Conservation (phyloP, 2,113 vertebrate species). For the Panthera leo region DNA sequence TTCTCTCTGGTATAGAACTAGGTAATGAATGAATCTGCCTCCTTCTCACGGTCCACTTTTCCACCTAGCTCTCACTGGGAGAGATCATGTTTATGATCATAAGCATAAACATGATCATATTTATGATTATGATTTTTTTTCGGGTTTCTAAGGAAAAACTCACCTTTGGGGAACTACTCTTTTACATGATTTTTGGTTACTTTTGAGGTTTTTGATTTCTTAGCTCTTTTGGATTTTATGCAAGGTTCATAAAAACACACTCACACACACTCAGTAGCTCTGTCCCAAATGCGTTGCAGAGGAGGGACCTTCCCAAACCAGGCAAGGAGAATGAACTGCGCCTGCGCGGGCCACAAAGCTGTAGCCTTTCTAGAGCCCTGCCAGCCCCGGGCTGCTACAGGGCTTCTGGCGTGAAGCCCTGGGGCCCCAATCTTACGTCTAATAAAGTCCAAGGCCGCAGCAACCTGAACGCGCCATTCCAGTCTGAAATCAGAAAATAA, state of each 20-base stretch:
- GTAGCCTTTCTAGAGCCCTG: not conserved
- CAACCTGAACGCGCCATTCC: not conserved
- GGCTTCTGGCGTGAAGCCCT: not conserved
- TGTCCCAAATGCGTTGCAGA: too few relatives aligned
- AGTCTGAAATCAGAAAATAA: not conserved
- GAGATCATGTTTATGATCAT: not conserved
- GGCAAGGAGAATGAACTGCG: not conserved
- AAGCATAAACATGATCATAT: too few relatives aligned
- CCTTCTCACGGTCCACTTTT: not conserved
- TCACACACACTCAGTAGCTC: fast-evolving
- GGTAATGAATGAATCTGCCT: not conserved
- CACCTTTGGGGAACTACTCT: not conserved
- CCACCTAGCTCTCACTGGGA: not conserved
- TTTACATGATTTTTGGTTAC: not conserved
- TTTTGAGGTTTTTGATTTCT: not conserved
- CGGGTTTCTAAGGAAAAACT: not conserved
- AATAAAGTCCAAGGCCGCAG: not conserved
- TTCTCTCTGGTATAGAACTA: not conserved
- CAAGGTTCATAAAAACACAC: not conserved
- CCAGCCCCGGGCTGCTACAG: fast-evolving
- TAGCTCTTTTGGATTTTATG: not conserved
- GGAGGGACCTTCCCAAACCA: not conserved
- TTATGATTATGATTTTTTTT: not conserved
- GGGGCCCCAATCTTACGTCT: too few relatives aligned
- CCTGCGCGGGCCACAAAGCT: not conserved